A percentile compares a stretch with the other conserved stretches of the same genome.
Conservation (phyloP, 2,888 invertebrate species). For the Panorpa germanica region DNA sequence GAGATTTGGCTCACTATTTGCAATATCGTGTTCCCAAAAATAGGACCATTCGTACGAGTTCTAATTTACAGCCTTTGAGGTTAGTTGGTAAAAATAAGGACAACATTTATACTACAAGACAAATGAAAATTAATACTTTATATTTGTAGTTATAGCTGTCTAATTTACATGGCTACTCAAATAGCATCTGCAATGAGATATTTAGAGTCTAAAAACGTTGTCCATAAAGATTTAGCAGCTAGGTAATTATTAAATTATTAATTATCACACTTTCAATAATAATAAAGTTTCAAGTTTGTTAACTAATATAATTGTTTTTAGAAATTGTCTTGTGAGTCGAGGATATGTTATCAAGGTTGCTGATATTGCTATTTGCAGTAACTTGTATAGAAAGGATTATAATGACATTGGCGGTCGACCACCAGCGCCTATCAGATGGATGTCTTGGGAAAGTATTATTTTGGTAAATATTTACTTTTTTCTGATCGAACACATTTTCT, state of each 20-base stretch:
- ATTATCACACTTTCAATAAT: conserved; percentile 3
- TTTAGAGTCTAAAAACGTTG: conserved; percentile 56
- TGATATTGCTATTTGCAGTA: conserved; percentile 42
- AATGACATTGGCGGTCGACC: conserved; percentile 39
- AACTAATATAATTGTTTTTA: conserved; percentile 17
- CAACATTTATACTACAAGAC: too few species aligned
- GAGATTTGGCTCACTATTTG: conserved; percentile 53
- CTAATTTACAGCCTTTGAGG: too few species aligned
- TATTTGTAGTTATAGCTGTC: conserved; percentile 38
- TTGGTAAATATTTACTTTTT: conserved; percentile 23
- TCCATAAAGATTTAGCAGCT: conserved; percentile 62
- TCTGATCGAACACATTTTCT: background rate
- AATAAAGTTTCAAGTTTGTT: conserved; percentile 5
- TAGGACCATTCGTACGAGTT: conserved; percentile 19
- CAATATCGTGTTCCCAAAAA: too few species aligned
- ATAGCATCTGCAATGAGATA: conserved; percentile 67
- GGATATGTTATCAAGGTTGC: conserved; percentile 39
- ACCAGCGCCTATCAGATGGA: conserved; percentile 40
- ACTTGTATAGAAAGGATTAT: conserved; percentile 40
- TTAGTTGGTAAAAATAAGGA: too few species aligned
- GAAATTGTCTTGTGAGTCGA: conserved; percentile 40
- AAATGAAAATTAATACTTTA: too few species aligned
- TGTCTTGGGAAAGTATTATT: conserved; percentile 44
- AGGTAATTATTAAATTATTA: conserved; percentile 22
- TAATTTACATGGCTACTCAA: conserved; percentile 54